phyloP scores from a whole-genome alignment of 23 tunicate genomes.

The Aplidium turbinatum region DNA sequence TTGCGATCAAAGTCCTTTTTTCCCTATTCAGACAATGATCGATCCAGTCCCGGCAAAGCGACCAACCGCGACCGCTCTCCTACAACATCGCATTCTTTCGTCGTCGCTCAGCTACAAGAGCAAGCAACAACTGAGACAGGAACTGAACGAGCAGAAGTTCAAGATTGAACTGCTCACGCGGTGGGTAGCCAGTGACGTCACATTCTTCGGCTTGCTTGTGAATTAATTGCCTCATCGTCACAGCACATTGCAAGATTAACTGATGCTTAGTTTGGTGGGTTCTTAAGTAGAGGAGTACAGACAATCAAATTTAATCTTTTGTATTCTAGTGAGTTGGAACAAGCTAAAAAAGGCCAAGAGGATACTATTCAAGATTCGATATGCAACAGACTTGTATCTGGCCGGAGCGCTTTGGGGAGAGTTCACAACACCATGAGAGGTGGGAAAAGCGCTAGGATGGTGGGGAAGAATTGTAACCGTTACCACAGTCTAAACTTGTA shows the following conservation, averaged over 20 bases:
- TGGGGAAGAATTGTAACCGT: slow-evolving; percentile 61
- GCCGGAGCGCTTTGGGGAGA: background rate
- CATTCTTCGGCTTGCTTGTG: no score
- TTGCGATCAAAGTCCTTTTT: background rate
- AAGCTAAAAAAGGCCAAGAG: slow-evolving; percentile 55
- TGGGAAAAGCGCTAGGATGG: slow-evolving; percentile 73
- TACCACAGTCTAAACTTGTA: slow-evolving; percentile 68
- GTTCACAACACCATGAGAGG: slow-evolving; percentile 59
- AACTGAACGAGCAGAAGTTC: slow-evolving; percentile 80
- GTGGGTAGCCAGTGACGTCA: slow-evolving; percentile 8
- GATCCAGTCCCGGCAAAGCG: slow-evolving; percentile 33
- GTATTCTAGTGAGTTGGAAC: slow-evolving; percentile 61
- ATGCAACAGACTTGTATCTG: background rate
- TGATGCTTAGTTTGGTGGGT: background rate
- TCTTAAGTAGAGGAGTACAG: background rate
- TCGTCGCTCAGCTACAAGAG: slow-evolving; percentile 42
- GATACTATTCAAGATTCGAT: background rate
- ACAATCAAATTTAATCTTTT: background rate
- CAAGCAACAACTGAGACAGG: slow-evolving; percentile 62
- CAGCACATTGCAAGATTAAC: no score
- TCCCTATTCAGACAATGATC: slow-evolving; percentile 39
- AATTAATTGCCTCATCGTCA: no score
- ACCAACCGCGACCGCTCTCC: slow-evolving; percentile 55
- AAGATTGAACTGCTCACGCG: slow-evolving; percentile 64
- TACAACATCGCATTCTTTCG: slow-evolving; percentile 53